Evolutionary conservation across 2,113 vertebrate genomes (phyloP).

Genomic region (Edolisoma coerulescens): DNA sequence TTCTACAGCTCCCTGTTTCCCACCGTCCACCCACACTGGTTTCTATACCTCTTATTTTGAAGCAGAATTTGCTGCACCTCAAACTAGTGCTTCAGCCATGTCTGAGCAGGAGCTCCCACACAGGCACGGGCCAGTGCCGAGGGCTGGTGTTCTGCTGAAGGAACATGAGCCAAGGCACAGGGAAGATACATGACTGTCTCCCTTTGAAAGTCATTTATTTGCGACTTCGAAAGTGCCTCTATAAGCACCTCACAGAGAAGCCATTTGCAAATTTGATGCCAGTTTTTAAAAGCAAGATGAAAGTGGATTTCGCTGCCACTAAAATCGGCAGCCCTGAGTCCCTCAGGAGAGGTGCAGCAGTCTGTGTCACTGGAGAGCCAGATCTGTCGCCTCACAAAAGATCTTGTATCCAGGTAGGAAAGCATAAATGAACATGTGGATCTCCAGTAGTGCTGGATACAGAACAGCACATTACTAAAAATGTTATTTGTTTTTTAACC

Average conservation of each 20-base stretch:
- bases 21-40: fast-evolving
- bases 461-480: background rate
- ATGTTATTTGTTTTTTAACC: background rate
- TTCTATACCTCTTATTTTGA: background rate
- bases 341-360: background rate
- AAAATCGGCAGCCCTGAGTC: background rate
- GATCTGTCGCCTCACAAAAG: background rate
- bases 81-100: background rate
- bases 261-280: background rate
- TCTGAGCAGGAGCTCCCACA: background rate
- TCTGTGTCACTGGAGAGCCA: background rate
- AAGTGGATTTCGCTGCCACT: background rate
- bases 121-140: fast-evolving
- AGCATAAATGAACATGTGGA: background rate
- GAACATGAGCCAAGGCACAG: background rate
- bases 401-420: background rate
- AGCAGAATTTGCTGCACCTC: background rate
- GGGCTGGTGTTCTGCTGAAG: background rate
- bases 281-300: background rate
- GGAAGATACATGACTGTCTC: background rate
- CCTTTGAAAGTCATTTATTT: background rate
- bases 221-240: background rate
- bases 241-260: background rate
- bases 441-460: background rate
- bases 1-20: background rate